Evolutionary conservation across 2,797 vertebrate genomes (phyloP), one percentile per base, ranked within the genome.

Genomic region (Nannoperca obscura): DNA sequence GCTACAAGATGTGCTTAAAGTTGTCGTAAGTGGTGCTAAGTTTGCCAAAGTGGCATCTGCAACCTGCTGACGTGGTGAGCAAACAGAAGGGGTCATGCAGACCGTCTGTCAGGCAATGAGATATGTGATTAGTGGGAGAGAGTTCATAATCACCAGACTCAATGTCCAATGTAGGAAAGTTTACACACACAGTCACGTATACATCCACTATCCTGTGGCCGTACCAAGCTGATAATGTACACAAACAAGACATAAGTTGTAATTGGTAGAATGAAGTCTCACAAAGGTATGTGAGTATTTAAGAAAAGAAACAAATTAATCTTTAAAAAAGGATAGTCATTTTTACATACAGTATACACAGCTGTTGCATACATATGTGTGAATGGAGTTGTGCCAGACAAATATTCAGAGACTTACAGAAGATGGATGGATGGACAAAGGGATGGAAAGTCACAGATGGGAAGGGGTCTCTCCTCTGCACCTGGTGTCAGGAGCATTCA

Each of bases 381-480:
- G 24, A 9, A 22, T 64, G 74, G 42, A 76, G 34, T 32, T 40
- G 65, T 80, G 74, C 54, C 71, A 67, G 46, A 38, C 19, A 73
- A 7, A 54, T 61, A 65, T 70, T 62, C 7, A 30, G 6, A n/a
- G 70, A 32, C 7, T 63, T 61, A 76, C 54, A 4, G 77, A 84
- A 68, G 71, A 86, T 64, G 42, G 79, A 78, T 72, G 52, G 75
- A 78, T 44, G 42, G 71, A 66, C 40, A 10, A 50, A 79, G 34
- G 22, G 46, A 81, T 50, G n/a, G 62, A 59, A 44, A 20, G 73
- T 78, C 82, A 83, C 86, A 88, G 87, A 90, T 83, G 83, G 73
- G 68, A 69, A 71, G 78, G 32, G 79, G 70, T 76, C 86, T 75
- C 80, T 79, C 44, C 79, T 69, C 80, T 66, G 66, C 81, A 78